These are phyloP conservation scores for Cantharis nigra DNA, from an alignment of 2,888 invertebrate genomes.

Conservation along the genomic window DNA sequence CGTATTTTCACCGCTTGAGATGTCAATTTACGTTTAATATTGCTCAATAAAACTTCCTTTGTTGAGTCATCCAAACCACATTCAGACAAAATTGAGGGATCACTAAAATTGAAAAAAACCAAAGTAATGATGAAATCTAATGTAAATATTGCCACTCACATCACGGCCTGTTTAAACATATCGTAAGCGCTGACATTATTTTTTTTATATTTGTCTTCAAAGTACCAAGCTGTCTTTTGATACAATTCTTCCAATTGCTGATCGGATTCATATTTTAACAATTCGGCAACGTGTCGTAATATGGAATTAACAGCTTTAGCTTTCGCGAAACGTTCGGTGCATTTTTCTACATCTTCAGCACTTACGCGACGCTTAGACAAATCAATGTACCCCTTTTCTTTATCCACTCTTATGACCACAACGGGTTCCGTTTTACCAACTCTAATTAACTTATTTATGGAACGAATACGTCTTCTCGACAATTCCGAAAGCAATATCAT, in stretches of 20 bases:
- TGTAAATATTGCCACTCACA: conserved; percentile 64
- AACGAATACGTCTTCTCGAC: conserved; percentile 97
- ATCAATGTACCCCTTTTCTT: conserved; percentile 99
- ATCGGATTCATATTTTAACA: conserved; percentile 87
- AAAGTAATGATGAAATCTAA: conserved; percentile 1
- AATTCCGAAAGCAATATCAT: conserved; percentile 98
- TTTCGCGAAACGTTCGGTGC: conserved; percentile 97
- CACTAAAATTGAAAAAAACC: conserved; percentile 61
- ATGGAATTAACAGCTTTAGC: conserved; percentile 99
- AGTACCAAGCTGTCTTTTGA: conserved; percentile 96
- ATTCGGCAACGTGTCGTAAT: conserved; percentile 94
- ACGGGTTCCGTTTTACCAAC: conserved; percentile 99
- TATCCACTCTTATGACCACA: conserved; percentile 98
- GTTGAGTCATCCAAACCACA: conserved; percentile 92
- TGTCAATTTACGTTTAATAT: conserved; percentile 94
- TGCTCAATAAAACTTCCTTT: conserved; percentile 88
- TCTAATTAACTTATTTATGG: conserved; percentile 98
- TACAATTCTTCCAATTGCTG: conserved; percentile 95
- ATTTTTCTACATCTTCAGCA: conserved; percentile 96
- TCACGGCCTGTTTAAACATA: conserved; percentile 96
- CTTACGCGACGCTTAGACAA: conserved; percentile 98
- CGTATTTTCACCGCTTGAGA: conserved; percentile 97
- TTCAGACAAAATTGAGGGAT: conserved; percentile 93
- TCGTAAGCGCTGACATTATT: conserved; percentile 96
- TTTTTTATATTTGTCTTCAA: conserved; percentile 95